A percentile compares a stretch with the other conserved stretches of the same genome.
phyloP scores from a whole-genome alignment of 2,797 vertebrate genomes.

The Lacerta agilis region DNA sequence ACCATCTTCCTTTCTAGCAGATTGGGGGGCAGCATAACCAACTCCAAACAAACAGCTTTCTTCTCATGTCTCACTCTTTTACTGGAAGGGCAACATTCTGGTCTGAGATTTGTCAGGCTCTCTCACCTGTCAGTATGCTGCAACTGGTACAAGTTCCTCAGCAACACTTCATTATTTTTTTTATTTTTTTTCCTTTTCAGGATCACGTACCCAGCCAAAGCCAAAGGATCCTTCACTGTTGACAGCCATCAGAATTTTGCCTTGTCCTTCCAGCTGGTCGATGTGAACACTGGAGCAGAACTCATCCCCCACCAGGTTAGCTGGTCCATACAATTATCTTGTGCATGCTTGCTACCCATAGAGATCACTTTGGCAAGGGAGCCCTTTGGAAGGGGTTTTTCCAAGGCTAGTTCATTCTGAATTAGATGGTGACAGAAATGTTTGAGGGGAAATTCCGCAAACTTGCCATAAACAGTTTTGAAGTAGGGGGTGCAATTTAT shows the following conservation, averaged over 20 bases:
- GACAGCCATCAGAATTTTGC: constrained; percentile 99
- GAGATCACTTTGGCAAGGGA: not conserved
- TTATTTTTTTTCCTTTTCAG: constrained; percentile 72
- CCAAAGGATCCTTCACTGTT: constrained; percentile 89
- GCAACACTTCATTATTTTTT: not conserved
- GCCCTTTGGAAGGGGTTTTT: constrained; percentile 31
- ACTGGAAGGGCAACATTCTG: too few species aligned
- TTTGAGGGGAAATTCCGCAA: constrained; percentile 10
- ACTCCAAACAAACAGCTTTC: not conserved
- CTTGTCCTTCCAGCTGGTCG: constrained; percentile 94
- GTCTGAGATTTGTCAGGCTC: not conserved
- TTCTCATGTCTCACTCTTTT: not conserved
- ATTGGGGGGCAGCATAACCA: not conserved
- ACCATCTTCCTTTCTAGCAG: not conserved
- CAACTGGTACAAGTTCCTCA: not conserved
- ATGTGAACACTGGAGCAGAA: constrained; percentile 91
- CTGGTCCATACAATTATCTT: constrained; percentile 1
- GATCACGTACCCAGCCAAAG: constrained; percentile 92
- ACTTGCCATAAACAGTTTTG: not conserved
- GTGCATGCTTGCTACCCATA: not conserved
- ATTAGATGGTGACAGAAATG: constrained; percentile 8
- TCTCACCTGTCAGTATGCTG: not conserved
- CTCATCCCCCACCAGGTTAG: constrained; percentile 96
- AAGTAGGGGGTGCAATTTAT: constrained; percentile 1
- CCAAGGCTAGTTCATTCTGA: constrained; percentile 27